Conservation (phyloP, 2,113 vertebrate species). For the Bothrops jararaca region DNA sequence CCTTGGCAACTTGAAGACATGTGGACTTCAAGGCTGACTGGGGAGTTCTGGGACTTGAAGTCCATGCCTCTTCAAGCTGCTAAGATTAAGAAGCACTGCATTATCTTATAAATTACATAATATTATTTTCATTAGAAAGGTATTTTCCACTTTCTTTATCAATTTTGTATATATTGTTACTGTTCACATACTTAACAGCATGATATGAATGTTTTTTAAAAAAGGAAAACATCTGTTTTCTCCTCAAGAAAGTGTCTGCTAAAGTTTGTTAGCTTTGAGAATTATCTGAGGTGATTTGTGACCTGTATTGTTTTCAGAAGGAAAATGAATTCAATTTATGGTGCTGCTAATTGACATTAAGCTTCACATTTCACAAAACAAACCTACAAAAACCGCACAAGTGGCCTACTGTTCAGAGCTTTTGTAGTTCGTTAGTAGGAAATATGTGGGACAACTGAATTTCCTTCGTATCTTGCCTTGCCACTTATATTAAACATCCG, state of each 20-base stretch:
- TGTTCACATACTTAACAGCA: background rate
- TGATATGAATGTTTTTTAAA: background rate
- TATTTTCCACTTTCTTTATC: background rate
- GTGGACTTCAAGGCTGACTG: background rate
- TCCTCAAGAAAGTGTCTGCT: background rate
- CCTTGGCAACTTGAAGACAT: background rate
- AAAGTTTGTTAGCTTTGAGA: background rate
- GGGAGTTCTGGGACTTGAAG: background rate
- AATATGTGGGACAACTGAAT: background rate
- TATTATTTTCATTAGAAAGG: slow-evolving; percentile 41
- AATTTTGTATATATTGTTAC: slow-evolving; percentile 16
- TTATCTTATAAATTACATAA: slow-evolving; percentile 35
- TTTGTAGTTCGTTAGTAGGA: background rate
- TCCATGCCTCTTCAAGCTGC: background rate
- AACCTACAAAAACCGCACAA: background rate
- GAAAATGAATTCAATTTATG: background rate
- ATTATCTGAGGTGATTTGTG: background rate
- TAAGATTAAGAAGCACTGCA: background rate
- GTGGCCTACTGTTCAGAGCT: background rate
- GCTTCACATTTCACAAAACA: slow-evolving; percentile 10
- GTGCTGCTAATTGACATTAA: slow-evolving; percentile 6
- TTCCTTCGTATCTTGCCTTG: background rate
- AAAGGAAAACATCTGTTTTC: too few relatives aligned
- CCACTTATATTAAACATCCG: background rate
- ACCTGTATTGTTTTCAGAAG: background rate